These are phyloP conservation scores for Onychostruthus taczanowskii DNA, from an alignment of 2,113 vertebrate species.

Conservation along the genomic window DNA sequence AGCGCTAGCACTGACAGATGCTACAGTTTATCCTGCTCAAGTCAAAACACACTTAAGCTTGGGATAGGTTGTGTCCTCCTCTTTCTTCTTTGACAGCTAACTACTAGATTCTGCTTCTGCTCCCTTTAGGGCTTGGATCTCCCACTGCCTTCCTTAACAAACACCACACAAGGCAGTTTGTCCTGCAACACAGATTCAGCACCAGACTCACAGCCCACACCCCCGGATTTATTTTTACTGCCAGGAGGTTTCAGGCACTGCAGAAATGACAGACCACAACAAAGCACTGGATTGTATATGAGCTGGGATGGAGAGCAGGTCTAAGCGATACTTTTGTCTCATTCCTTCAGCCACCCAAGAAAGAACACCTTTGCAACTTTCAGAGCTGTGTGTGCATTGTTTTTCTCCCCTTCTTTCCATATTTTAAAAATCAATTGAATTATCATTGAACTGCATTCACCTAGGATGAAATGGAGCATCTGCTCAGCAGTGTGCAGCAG, in stretches of 20 bases:
- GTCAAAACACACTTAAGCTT: neutral
- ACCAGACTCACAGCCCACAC: neutral
- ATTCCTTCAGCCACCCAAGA: neutral
- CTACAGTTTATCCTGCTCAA: neutral
- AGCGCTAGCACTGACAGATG: neutral
- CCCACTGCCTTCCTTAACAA: neutral
- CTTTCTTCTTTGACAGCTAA: neutral
- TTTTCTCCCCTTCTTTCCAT: neutral
- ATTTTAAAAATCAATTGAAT: slow-evolving; percentile 11
- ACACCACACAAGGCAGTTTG: neutral
- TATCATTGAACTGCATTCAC: neutral
- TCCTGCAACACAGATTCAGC: neutral
- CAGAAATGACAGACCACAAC: neutral
- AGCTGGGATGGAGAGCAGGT: neutral
- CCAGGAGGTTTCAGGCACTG: neutral
- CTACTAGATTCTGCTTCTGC: neutral
- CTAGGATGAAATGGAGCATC: slow-evolving; percentile 23
- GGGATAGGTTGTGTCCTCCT: neutral
- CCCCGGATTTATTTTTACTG: neutral
- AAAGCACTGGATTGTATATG: neutral
- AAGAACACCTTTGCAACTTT: neutral
- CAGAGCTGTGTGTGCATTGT: neutral
- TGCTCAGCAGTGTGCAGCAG: neutral
- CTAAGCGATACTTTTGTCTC: neutral
- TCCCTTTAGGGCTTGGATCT: neutral